These are phyloP conservation scores for Ceratosolen solmsi DNA, from an alignment of 1,140 invertebrate genomes.

Conservation along the genomic window DNA sequence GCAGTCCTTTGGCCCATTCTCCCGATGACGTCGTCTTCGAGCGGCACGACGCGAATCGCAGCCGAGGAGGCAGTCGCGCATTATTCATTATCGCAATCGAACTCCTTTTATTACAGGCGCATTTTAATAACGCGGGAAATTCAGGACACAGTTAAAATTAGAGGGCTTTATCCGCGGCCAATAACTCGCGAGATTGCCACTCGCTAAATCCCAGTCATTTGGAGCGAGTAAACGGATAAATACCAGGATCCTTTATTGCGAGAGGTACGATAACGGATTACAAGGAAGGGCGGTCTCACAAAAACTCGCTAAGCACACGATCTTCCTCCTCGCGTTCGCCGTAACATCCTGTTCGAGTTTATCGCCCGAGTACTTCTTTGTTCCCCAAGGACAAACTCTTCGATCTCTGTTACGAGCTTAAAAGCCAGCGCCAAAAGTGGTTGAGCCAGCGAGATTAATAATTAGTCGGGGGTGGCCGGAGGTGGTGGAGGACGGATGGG, in stretches of 20 bases:
- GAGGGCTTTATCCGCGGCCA: neutral
- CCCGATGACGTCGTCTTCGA: neutral
- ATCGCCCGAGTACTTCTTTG: neutral
- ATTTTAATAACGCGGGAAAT: slow-evolving; percentile 7
- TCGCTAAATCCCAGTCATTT: neutral
- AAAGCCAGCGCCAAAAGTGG: slow-evolving; percentile 54
- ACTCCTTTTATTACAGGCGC: neutral
- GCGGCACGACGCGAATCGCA: neutral
- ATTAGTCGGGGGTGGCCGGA: slow-evolving; percentile 62
- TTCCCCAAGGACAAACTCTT: slow-evolving; percentile 1
- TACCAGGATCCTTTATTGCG: neutral
- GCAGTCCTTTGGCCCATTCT: neutral
- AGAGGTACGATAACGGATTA: neutral
- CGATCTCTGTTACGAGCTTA: too few relatives aligned
- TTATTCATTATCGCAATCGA: neutral
- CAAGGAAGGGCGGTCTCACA: neutral
- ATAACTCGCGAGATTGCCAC: neutral
- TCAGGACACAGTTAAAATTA: neutral
- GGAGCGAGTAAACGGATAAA: neutral
- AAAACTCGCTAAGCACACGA: slow-evolving; percentile 1
- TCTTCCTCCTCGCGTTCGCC: neutral
- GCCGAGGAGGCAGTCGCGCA: neutral
- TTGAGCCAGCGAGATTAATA: slow-evolving; percentile 66
- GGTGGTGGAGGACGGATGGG: too few relatives aligned
- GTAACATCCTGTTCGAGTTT: neutral